These are phyloP conservation scores for Chrysotoxum bicinctum DNA, from an alignment of 2,888 invertebrate species.

Conservation along the genomic window DNA sequence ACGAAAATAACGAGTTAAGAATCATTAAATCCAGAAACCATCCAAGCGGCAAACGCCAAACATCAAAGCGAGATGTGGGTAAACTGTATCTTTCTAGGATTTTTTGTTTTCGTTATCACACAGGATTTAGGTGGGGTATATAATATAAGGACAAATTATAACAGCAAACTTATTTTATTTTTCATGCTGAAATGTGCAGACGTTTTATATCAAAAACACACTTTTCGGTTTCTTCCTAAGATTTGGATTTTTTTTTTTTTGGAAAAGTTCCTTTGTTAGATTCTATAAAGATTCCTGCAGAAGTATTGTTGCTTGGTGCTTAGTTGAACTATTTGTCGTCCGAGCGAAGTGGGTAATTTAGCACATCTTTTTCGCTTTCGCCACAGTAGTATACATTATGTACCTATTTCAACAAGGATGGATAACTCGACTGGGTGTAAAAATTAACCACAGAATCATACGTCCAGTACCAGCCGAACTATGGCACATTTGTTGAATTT, in stretches of 20 bases:
- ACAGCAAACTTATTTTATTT: slow-evolving; percentile 9
- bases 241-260: slow-evolving; percentile 1
- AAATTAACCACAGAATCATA: slow-evolving; percentile 25
- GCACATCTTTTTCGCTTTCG: slow-evolving; percentile 1
- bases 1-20: slow-evolving; percentile 46
- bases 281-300: not conserved
- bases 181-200: slow-evolving; percentile 33
- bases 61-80: not conserved
- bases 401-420: slow-evolving; percentile 32
- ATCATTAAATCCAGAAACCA: slow-evolving; percentile 66
- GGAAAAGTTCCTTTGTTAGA: not conserved
- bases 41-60: slow-evolving; percentile 2
- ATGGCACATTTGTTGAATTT: not conserved
- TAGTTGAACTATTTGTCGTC: slow-evolving; percentile 17
- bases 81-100: not conserved
- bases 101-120: not conserved
- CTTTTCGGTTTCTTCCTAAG: not conserved
- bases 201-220: slow-evolving; percentile 41
- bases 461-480: not conserved
- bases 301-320: slow-evolving; percentile 15
- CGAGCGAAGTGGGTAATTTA: slow-evolving; percentile 25
- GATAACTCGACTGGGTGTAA: not conserved
- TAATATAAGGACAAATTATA: slow-evolving; percentile 38
- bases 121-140: not conserved
- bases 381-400: not conserved